A percentile compares a stretch with the other conserved stretches of the same genome.
Conservation (phyloP, 92 coral and sea anemone species). For the Phenganax marumi region DNA sequence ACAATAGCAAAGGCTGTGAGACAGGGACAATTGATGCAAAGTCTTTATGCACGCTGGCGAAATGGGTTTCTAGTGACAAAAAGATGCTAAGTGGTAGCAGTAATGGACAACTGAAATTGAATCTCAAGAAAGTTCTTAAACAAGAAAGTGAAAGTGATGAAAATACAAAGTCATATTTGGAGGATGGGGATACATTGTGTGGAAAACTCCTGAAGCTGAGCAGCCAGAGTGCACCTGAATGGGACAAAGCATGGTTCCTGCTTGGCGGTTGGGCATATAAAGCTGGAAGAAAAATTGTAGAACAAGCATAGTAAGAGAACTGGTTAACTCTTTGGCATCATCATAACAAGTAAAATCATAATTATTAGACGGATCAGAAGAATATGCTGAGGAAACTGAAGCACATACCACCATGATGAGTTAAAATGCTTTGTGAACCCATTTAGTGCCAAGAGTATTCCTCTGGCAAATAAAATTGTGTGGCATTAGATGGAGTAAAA, state of each 20-base stretch:
- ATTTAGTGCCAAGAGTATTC: too few species aligned
- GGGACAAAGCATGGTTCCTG: conserved; percentile 91
- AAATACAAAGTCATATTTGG: conserved; percentile 50
- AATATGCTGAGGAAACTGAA: too few species aligned
- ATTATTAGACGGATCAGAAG: not conserved
- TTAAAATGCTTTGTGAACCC: too few species aligned
- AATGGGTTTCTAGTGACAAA: conserved; percentile 82
- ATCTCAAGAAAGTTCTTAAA: conserved; percentile 70
- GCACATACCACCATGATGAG: too few species aligned
- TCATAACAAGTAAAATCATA: not conserved
- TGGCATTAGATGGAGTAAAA: too few species aligned
- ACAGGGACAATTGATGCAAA: conserved; percentile 66
- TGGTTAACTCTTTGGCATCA: not conserved
- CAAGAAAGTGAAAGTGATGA: conserved; percentile 65
- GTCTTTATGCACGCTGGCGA: conserved; percentile 76
- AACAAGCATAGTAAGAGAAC: conserved; percentile 81
- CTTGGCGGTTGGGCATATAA: conserved; percentile 97
- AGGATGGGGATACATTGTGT: conserved; percentile 84
- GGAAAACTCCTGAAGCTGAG: conserved; percentile 82
- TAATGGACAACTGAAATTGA: conserved; percentile 58
- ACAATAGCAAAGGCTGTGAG: conserved; percentile 58
- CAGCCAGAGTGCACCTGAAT: conserved; percentile 80
- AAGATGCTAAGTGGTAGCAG: conserved; percentile 72
- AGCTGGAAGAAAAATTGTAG: conserved; percentile 95
- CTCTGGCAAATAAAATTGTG: too few species aligned